Evolutionary conservation across 2,888 invertebrate species (phyloP), one percentile per base, ranked within the genome.

Genomic region (Atrina japonica): DNA sequence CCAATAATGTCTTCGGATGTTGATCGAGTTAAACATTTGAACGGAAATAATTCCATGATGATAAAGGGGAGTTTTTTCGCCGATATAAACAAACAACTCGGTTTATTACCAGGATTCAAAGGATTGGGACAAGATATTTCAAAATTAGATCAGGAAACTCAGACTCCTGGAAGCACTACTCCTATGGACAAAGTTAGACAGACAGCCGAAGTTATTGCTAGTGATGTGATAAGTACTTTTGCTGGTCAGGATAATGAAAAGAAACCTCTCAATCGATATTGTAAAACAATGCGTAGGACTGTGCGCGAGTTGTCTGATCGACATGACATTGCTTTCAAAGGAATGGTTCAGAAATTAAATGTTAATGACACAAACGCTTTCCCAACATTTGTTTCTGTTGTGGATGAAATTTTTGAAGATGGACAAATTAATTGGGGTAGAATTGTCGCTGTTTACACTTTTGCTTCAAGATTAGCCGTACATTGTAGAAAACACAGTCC

Each of bases 341-440:
- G 86, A 30, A 87, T 88, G 87, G 86, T 88, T 14, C 86, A 83
- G 56, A 85, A 86, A 76, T 72, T 89, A 11, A 81, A 87, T 55
- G 77, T 81, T 18, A 78, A 82, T 73, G 83, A 85, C 55, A 66
- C 71, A 18, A 83, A 83, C 72, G 82, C 83, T 45, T 86, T 88
- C 70, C 70, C 77, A 29, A 85, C 87, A 53, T 87, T 89, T 71
- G 83, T 82, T 16, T 84, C 81, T 75, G 86, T 89, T 29, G 86
- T 85, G 7, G 87, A 88, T 79, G 88, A 88, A 80, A 87, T 89
- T 35, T 89, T 88, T 75, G 84, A 83, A 67, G 89, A 89, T 77
- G 86, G 86, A 40, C 84, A 86, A 59, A 85, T 86, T 47, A 89
- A 89, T 71, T 89, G 89, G 89, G 89, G 89, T 29, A 78, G 89